Percentiles rank a stretch among this genome's conserved stretches.
These are phyloP conservation scores for Brachyhypopomus gauderio DNA, from an alignment of 2,113 vertebrate species.

Conservation along the genomic window DNA sequence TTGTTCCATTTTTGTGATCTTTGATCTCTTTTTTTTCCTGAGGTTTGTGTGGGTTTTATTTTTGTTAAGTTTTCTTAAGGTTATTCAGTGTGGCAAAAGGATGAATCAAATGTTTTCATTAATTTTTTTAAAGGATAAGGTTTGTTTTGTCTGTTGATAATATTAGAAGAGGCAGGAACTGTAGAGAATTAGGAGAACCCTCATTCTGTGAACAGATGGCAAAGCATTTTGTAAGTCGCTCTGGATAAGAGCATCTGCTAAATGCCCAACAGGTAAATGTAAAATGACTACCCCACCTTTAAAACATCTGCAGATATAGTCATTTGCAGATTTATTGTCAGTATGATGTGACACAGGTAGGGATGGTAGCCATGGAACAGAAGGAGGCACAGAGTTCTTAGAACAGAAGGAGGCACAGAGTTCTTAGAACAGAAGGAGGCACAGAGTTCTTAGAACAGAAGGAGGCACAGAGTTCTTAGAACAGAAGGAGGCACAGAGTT, in stretches of 20 bases:
- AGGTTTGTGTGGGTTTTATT: neutral
- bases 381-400: conserved; percentile 10
- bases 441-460: too few relatives aligned
- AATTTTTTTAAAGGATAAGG: neutral
- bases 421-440: too few relatives aligned
- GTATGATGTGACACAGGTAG: conserved; percentile 1
- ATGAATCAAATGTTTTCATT: too few relatives aligned
- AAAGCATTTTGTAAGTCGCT: too few relatives aligned
- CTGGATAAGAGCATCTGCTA: too few relatives aligned
- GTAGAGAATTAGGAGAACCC: neutral
- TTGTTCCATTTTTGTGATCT: neutral
- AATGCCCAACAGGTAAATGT: neutral
- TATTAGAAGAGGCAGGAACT: neutral
- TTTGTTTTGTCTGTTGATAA: neutral
- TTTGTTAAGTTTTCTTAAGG: neutral
- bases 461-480: too few relatives aligned
- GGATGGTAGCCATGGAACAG: neutral
- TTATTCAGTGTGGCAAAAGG: neutral
- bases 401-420: neutral
- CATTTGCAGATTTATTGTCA: neutral
- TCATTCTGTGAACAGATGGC: neutral
- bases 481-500: too few relatives aligned
- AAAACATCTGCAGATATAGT: too few relatives aligned
- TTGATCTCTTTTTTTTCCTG: neutral
- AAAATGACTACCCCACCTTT: too few relatives aligned